Base-by-base conservation (phyloP, 2,888 invertebrate species). In the Sarcophaga variegata region DNA sequence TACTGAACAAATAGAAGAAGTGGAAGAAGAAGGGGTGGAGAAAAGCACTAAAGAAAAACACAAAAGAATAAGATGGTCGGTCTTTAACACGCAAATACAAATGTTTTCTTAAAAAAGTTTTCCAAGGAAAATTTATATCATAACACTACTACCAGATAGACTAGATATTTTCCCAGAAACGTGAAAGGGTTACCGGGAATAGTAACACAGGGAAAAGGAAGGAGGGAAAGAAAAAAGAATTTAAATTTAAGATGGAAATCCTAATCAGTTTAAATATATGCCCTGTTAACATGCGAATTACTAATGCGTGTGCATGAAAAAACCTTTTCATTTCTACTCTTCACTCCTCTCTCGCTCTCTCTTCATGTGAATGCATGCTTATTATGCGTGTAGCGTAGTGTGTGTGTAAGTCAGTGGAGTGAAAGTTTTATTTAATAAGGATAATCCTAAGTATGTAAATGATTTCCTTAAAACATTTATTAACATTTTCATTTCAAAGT, bases 261-360 rank as follows among this genome's bases (percentile, higher is more conserved):
- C 81, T 82, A 87, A 87, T 84, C 81, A 84, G 87, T 84, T 87
- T 87, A 14, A 84, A 82, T 84, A 71, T 87, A 84, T 79, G 71
- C 81, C 63, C 79, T 84, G 81, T 87, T 87, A 87, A 82, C 84
- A 87, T 87, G 84, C 84, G 87, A 87, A 84, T 87, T 81, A 59
- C 60, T 82, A 82, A 87, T 87, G 87, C 81, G 84, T 76, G 79
- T 47, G 54, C 76, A 82, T 62, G 64, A 78, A 49, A 78, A 49
- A 69, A 78, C 54, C 59, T 25, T 64, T 74, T 72, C 37, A 37
- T 37, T 37, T 10, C 37, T 8, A 37, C 37, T 37, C 8, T 37
- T 37, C 37, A 37, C 62, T 54, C 14, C 17, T 14, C 49, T 49
- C 75, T 49, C 75, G 81, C 81, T 66, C 69, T 74, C 37, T 66